Conservation (phyloP, 2,888 invertebrate species). For the Chromoteleia sp. region DNA sequence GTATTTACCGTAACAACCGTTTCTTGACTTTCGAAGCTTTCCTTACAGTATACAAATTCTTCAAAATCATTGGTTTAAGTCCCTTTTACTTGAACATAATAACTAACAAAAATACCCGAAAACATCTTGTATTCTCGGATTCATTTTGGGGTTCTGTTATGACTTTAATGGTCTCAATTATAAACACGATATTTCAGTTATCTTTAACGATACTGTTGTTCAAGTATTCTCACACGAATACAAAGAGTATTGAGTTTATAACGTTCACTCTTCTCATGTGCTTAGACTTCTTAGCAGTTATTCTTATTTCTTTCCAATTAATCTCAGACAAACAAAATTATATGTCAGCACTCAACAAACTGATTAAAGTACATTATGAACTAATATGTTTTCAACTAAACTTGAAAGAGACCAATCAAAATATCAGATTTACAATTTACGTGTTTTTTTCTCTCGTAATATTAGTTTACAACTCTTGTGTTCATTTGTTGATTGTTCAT, state of each 20-base stretch:
- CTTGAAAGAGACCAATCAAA: background rate
- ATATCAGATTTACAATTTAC: background rate
- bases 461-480: background rate
- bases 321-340: background rate
- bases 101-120: background rate
- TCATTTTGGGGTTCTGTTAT: background rate
- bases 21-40: conserved; percentile 11
- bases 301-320: background rate
- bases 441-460: background rate
- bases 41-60: background rate
- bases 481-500: background rate
- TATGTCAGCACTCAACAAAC: background rate
- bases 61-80: conserved; percentile 6
- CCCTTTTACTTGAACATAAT: background rate
- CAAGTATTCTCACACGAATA: background rate
- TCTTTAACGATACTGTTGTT: background rate
- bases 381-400: background rate
- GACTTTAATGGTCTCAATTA: background rate
- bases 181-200: background rate
- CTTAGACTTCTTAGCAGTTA: background rate
- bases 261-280: background rate
- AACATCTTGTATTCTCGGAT: background rate
- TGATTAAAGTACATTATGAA: conserved; percentile 6
- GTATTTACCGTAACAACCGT: background rate
- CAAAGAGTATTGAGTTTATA: background rate